These are phyloP conservation scores for Xyrichtys novacula DNA, from an alignment of 2,797 vertebrate genomes.

Conservation along the genomic window DNA sequence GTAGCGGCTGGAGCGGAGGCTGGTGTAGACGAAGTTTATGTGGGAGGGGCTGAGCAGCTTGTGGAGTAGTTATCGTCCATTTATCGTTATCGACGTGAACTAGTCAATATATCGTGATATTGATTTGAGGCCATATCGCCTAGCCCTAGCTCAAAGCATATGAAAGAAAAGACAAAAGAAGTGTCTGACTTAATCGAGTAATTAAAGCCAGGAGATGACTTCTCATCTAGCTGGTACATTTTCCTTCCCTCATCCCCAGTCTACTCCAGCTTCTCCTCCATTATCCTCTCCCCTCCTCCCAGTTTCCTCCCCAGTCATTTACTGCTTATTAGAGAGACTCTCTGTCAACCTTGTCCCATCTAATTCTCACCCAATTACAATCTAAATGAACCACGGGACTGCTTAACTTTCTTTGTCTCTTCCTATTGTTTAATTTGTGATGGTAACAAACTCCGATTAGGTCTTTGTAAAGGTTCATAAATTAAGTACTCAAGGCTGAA, in stretches of 20 bases:
- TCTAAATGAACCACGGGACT: constrained; percentile 80
- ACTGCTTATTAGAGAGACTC: constrained; percentile 70
- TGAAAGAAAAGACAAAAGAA: constrained; percentile 3
- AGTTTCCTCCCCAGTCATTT: constrained; percentile 65
- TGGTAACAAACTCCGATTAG: constrained; percentile 80
- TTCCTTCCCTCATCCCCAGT: not conserved
- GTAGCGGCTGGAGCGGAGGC: too few relatives aligned
- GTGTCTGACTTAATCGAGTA: constrained; percentile 14
- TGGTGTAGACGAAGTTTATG: too few relatives aligned
- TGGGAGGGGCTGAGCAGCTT: too few relatives aligned
- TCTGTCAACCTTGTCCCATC: constrained; percentile 76
- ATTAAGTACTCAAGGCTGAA: constrained; percentile 73
- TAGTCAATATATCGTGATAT: too few relatives aligned
- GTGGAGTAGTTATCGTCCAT: too few relatives aligned
- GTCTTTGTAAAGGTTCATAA: constrained; percentile 70
- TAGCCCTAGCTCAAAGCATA: too few relatives aligned
- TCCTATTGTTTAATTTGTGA: constrained; percentile 81
- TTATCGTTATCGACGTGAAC: too few relatives aligned
- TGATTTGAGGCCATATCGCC: too few relatives aligned
- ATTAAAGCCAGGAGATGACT: constrained; percentile 13
- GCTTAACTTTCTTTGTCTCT: constrained; percentile 75
- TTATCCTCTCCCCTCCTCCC: constrained; percentile 27
- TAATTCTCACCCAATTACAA: constrained; percentile 82
- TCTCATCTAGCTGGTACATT: constrained; percentile 14
- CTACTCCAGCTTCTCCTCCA: not conserved